These are phyloP conservation scores for Idaea dimidiata DNA, from an alignment of 2,888 invertebrate species.

Conservation along the genomic window DNA sequence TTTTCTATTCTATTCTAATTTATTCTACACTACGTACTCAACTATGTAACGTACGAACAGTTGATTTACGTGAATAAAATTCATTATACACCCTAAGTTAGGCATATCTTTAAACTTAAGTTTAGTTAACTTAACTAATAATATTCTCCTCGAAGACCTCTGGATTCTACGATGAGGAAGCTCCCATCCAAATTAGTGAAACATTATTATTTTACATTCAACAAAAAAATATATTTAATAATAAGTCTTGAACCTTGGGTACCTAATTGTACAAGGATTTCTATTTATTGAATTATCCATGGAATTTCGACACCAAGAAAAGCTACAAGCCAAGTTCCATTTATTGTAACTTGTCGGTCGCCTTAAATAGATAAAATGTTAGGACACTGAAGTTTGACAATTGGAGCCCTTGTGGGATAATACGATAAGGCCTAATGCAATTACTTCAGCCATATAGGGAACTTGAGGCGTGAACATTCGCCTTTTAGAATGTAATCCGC, in stretches of 20 bases:
- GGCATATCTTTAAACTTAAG: no score
- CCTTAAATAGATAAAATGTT: slow-evolving; percentile 25
- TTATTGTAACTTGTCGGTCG: slow-evolving; percentile 20
- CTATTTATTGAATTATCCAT: background rate
- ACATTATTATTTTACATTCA: background rate
- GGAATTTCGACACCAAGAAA: slow-evolving; percentile 5
- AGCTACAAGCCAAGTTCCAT: slow-evolving; percentile 9
- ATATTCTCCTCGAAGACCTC: no score
- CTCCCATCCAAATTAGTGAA: background rate
- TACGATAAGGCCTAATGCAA: slow-evolving; percentile 23
- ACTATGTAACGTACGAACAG: no score
- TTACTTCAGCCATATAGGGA: slow-evolving; percentile 26
- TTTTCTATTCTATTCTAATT: no score
- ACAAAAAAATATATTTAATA: background rate
- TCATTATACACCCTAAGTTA: no score
- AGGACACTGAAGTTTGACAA: slow-evolving; percentile 25
- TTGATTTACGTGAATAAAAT: no score
- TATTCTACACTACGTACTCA: no score
- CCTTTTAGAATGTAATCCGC: slow-evolving; percentile 22
- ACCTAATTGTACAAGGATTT: background rate
- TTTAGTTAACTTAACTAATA: no score
- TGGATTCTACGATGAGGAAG: background rate
- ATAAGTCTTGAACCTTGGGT: background rate
- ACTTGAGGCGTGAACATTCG: slow-evolving; percentile 18
- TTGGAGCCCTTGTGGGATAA: slow-evolving; percentile 25